Conservation (phyloP, 2,888 invertebrate species). For the Chloromyia formosa region DNA sequence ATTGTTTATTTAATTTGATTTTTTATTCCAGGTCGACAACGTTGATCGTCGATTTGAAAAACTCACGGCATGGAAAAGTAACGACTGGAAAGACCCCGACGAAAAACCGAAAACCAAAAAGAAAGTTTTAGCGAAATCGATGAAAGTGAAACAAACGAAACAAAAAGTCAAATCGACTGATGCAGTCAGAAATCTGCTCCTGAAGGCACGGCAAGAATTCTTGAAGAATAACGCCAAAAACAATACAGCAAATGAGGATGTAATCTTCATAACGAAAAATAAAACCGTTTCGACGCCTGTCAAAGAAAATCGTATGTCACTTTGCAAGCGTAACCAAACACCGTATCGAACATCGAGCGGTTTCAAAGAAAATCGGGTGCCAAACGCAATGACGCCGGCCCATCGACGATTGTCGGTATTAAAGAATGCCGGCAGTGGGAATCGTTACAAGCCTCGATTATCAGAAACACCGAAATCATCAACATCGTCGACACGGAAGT, state of each 20-base stretch:
- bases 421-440: background rate
- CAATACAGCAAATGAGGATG: conserved; percentile 1
- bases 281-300: background rate
- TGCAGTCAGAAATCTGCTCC: conserved; percentile 2
- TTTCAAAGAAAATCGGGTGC: background rate
- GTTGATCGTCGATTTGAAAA: conserved; percentile 59
- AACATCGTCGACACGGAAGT: conserved; percentile 4
- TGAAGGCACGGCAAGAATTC: conserved; percentile 20
- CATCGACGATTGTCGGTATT: conserved; percentile 1
- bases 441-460: background rate
- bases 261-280: conserved; percentile 11
- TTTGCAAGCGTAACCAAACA: background rate
- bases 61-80: conserved; percentile 57
- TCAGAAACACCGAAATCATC: conserved; percentile 16
- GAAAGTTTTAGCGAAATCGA: conserved; percentile 20
- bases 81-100: conserved; percentile 60
- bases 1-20: background rate
- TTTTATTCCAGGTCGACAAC: conserved; percentile 57
- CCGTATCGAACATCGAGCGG: conserved; percentile 15
- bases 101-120: conserved; percentile 43
- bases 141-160: background rate
- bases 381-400: background rate
- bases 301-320: background rate
- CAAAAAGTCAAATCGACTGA: conserved; percentile 4
- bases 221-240: conserved; percentile 9